Percentiles rank a stretch among this genome's conserved stretches.
phyloP scores from a whole-genome alignment of 2,797 vertebrate genomes.

The Potorous gilbertii region DNA sequence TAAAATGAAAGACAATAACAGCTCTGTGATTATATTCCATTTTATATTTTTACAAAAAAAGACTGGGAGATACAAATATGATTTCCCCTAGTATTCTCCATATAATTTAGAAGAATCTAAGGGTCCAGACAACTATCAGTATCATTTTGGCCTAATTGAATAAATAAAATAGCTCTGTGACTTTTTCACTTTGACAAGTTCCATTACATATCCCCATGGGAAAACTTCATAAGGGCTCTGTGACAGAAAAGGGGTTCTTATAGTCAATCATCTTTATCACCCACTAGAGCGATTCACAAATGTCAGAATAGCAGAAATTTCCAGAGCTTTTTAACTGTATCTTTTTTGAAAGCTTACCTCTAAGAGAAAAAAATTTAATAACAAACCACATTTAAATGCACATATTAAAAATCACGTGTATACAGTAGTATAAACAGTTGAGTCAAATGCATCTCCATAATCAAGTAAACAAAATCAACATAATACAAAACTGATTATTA shows the following conservation, averaged over 20 bases:
- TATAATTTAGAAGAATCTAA: constrained; percentile 4
- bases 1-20: background rate
- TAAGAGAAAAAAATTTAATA: constrained; percentile 47
- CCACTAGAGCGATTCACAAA: constrained; percentile 49
- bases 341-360: constrained; percentile 14
- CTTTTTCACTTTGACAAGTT: constrained; percentile 66
- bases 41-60: background rate
- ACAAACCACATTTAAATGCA: background rate
- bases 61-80: background rate
- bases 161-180: constrained; percentile 75
- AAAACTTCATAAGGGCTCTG: constrained; percentile 54
- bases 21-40: background rate
- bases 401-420: constrained; percentile 12
- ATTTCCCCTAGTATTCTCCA: background rate
- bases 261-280: constrained; percentile 56
- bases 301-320: constrained; percentile 36
- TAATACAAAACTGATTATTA: background rate
- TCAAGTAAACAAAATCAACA: constrained; percentile 1
- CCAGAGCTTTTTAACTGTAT: background rate
- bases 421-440: background rate
- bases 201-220: constrained; percentile 72
- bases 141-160: constrained; percentile 70
- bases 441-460: constrained; percentile 2
- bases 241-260: constrained; percentile 68
- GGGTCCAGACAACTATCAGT: constrained; percentile 50